A percentile compares a stretch with the other conserved stretches of the same genome.
Conservation (phyloP, 2,797 vertebrate species). For the Danio aesculapii region DNA sequence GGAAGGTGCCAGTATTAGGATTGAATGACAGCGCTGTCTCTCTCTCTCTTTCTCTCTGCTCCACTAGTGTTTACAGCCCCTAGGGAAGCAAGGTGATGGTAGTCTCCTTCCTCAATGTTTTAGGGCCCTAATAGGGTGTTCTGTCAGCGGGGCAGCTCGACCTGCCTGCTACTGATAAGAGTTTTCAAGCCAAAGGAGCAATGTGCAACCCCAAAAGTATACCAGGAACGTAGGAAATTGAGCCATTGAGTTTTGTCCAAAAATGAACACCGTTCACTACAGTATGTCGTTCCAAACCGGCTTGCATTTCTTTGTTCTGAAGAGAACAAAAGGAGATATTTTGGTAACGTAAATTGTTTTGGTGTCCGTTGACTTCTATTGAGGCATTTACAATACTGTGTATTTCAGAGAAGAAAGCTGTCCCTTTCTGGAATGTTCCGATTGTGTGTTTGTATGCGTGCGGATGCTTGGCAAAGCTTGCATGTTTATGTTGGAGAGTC, state of each 20-base stretch:
- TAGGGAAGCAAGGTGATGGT: slow-evolving; percentile 34
- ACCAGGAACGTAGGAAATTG: background rate
- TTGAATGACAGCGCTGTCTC: background rate
- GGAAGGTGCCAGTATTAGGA: slow-evolving; percentile 35
- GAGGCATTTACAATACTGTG: background rate
- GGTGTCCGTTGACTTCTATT: background rate
- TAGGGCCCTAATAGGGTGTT: slow-evolving; percentile 54
- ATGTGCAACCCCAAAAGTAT: background rate
- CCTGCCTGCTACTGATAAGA: slow-evolving; percentile 58
- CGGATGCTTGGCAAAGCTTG: background rate
- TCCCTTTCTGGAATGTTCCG: background rate
- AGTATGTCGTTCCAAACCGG: background rate
- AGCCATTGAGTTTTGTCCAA: slow-evolving; percentile 2
- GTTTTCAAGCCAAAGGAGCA: slow-evolving; percentile 43
- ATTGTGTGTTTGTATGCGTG: background rate
- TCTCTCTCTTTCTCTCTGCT: slow-evolving; percentile 8
- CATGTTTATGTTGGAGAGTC: background rate
- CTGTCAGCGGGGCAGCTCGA: slow-evolving; percentile 32
- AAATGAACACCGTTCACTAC: background rate
- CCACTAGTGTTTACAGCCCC: slow-evolving; percentile 34
- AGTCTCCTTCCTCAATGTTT: slow-evolving; percentile 46
- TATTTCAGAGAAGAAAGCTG: background rate
- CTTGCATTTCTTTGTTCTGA: background rate
- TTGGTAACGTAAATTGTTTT: background rate
- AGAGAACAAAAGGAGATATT: background rate